Conservation (phyloP, 2,888 invertebrate species). For the Heliconius ethilla region DNA sequence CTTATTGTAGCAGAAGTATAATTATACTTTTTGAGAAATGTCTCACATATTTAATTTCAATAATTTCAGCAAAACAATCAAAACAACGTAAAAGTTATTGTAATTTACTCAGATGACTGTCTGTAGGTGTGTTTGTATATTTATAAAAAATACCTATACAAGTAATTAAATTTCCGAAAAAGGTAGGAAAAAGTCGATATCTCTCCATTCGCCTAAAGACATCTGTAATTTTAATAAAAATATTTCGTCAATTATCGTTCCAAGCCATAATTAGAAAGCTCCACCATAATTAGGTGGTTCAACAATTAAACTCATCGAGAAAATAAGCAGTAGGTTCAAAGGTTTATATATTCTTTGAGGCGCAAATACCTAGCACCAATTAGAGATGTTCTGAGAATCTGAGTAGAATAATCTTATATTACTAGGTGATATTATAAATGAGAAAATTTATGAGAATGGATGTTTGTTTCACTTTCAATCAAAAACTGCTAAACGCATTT, state of each 20-base stretch:
- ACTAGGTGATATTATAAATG: too few species aligned
- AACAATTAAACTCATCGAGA: constrained; percentile 9
- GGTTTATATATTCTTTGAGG: neutral
- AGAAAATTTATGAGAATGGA: too few species aligned
- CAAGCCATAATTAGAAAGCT: constrained; percentile 1
- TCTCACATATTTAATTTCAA: neutral
- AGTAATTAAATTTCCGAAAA: neutral
- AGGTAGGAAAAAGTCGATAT: neutral
- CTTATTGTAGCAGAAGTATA: neutral
- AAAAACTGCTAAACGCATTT: too few species aligned
- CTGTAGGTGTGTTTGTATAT: too few species aligned
- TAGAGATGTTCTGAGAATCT: neutral
- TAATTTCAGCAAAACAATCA: too few species aligned
- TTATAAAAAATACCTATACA: too few species aligned
- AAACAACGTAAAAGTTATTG: neutral
- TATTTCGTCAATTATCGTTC: neutral
- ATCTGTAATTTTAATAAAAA: neutral
- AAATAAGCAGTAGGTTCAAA: constrained; percentile 7
- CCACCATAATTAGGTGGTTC: neutral
- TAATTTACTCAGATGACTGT: neutral
- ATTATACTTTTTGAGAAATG: too few species aligned
- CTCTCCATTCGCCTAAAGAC: neutral
- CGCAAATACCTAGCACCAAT: neutral
- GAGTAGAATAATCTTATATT: neutral
- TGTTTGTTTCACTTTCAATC: too few species aligned